Evolutionary conservation across 2,888 invertebrate species (phyloP), one percentile per base, ranked within the genome.

Genomic region (Catocala sponsa): DNA sequence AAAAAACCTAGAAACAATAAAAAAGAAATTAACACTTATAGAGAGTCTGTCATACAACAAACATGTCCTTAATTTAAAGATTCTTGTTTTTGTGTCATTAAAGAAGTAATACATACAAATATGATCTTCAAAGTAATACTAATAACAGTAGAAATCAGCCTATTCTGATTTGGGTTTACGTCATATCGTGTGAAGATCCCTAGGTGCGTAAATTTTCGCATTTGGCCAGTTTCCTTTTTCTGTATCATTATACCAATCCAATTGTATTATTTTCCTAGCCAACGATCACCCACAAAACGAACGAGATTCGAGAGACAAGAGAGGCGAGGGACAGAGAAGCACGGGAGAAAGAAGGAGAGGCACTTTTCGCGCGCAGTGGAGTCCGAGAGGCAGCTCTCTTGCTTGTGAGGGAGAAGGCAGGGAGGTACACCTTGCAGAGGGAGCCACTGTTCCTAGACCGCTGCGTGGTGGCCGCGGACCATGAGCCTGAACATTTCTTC

Each of bases 401-500:
- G 59, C 94, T 99, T 50, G 97, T 98, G 59, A 96, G 98, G 86
- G 99, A 99, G 90, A 98, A 98, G 91, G 97, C 97, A 75, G 98
- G 98, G 59, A 95, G 98, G 77, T 98, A 98, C 87, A 97, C 98
- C 44, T 94, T 98, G 76, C 95, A 98, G 78, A 95, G 98, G 95
- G 99, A 99, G 86, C 99, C 99, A 43, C 95, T 99, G 75, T 97
- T 97, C 91, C 95, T 99, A 83, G 98, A 98, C 88, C 96, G 98
- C 81, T 98, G 99, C 91, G 97, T 99, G 72, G 97, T 99, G 61
- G 97, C 97, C 58, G 97, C 98, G 56, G 98, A 98, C 88, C 97
- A 97, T 63, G 98, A 98, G 79, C 97, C 97, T 87, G 98, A 98
- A 86, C 98, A 98, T 89, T 98, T 98, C 90, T 99, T 99, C 89